These are phyloP conservation scores for Hybognathus amarus DNA, from an alignment of 2,797 vertebrate species.

Conservation along the genomic window DNA sequence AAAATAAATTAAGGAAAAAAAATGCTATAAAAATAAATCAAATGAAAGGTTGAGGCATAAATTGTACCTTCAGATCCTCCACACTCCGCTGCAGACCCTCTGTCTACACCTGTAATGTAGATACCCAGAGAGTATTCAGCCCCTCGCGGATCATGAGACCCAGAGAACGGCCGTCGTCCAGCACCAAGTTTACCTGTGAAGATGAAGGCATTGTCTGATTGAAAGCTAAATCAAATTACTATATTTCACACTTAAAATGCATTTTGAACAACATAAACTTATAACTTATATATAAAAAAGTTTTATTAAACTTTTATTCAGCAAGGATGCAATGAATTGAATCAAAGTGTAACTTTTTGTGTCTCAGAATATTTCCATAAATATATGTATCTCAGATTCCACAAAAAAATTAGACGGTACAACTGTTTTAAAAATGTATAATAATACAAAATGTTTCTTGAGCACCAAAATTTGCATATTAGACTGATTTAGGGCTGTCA, in stretches of 20 bases:
- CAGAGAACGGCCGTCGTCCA: constrained; percentile 92
- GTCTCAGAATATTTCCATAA: neutral
- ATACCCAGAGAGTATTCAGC: constrained; percentile 94
- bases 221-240: neutral
- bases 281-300: no score
- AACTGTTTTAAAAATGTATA: neutral
- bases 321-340: neutral
- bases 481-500: no score
- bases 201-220: neutral
- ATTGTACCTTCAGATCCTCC: constrained; percentile 91
- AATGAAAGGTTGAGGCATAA: neutral
- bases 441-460: neutral
- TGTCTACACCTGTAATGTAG: constrained; percentile 95
- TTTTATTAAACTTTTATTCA: neutral
- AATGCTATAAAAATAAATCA: neutral
- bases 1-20: neutral
- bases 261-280: neutral
- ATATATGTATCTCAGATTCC: neutral
- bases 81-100: constrained; percentile 90
- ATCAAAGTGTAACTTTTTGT: neutral
- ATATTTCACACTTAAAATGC: neutral
- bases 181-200: constrained; percentile 90
- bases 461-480: neutral
- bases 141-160: constrained; percentile 94
- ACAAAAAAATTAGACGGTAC: neutral